These are phyloP conservation scores for Eubasilissa splendida DNA, from an alignment of 2,888 invertebrate species.

Conservation along the genomic window DNA sequence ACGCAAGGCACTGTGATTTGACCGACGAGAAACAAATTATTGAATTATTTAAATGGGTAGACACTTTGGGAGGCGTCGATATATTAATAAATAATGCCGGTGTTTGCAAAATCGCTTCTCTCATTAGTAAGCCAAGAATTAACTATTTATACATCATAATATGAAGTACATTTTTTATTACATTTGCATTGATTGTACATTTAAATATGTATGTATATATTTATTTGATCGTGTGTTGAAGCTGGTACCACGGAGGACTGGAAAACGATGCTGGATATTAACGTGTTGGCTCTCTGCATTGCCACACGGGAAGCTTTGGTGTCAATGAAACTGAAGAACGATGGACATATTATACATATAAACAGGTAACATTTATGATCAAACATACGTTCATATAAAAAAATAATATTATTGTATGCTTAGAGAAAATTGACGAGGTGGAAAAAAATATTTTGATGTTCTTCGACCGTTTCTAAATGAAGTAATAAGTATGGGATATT, in stretches of 20 bases:
- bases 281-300: conserved; percentile 73
- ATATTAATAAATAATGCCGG: conserved; percentile 67
- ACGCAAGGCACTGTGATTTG: conserved; percentile 64
- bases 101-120: conserved; percentile 45
- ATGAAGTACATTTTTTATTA: background rate
- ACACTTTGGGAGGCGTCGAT: conserved; percentile 62
- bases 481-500: too few species aligned
- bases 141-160: background rate
- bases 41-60: conserved; percentile 62
- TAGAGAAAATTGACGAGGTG: too few species aligned
- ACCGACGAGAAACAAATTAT: conserved; percentile 62
- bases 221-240: background rate
- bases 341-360: conserved; percentile 76
- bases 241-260: conserved; percentile 61
- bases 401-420: too few species aligned
- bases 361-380: conserved; percentile 68
- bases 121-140: conserved; percentile 27
- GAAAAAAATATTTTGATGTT: too few species aligned
- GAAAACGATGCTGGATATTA: conserved; percentile 66
- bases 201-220: background rate
- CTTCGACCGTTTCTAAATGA: too few species aligned
- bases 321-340: conserved; percentile 70
- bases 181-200: background rate
- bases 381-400: too few species aligned
- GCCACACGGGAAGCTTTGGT: conserved; percentile 73